Percentiles rank a stretch among this genome's conserved stretches.
phyloP scores from a whole-genome alignment of 2,888 invertebrate species.

The Ormyrus labotus region DNA sequence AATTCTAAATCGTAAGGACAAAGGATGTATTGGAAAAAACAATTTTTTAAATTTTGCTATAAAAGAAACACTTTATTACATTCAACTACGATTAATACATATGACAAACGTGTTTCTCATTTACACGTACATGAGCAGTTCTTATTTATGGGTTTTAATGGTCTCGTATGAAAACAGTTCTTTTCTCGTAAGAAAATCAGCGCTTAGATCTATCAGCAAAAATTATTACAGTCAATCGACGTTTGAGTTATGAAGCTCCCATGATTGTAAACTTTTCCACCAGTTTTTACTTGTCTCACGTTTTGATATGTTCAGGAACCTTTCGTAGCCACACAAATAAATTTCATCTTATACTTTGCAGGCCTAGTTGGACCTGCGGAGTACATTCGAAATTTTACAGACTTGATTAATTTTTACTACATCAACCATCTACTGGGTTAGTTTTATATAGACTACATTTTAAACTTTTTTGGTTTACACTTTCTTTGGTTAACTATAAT shows the following conservation, averaged over 20 bases:
- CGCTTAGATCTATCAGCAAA: constrained; percentile 29
- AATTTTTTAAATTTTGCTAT: constrained; percentile 45
- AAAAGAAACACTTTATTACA: constrained; percentile 71
- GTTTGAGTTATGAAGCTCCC: constrained; percentile 26
- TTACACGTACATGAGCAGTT: constrained; percentile 37
- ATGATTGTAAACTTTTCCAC: constrained; percentile 46
- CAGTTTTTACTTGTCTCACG: constrained; percentile 38
- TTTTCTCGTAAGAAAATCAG: constrained; percentile 50
- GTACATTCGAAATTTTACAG: constrained; percentile 49
- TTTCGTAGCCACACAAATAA: constrained; percentile 41
- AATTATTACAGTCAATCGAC: constrained; percentile 27
- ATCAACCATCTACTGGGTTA: constrained; percentile 62
- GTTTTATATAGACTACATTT: constrained; percentile 51
- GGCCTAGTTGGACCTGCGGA: constrained; percentile 15
- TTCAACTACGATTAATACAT: constrained; percentile 66
- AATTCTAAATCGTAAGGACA: neutral
- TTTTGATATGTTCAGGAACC: constrained; percentile 69
- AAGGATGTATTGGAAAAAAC: neutral
- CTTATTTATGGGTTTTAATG: constrained; percentile 20
- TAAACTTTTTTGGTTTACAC: constrained; percentile 52
- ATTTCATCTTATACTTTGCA: constrained; percentile 7
- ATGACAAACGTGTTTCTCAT: constrained; percentile 54
- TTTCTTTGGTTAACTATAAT: constrained; percentile 57
- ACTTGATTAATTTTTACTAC: constrained; percentile 60
- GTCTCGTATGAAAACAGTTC: constrained; percentile 54